These are phyloP conservation scores for Drosophila paucipuncta DNA, from an alignment of 2,888 invertebrate species.

Conservation along the genomic window DNA sequence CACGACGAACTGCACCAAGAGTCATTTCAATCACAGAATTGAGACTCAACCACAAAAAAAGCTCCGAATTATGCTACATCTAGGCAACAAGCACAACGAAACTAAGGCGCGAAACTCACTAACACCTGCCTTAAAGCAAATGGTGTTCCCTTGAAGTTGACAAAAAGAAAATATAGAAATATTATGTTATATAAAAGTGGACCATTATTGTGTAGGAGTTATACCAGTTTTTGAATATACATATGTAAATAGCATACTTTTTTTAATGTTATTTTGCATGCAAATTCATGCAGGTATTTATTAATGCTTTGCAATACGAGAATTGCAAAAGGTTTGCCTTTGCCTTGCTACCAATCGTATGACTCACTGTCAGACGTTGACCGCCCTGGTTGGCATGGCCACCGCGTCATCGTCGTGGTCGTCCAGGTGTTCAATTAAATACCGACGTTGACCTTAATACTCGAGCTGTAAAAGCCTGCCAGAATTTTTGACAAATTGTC, in stretches of 20 bases:
- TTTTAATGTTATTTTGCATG: constrained; percentile 16
- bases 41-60: constrained; percentile 54
- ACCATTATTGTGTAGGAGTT: neutral
- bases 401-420: constrained; percentile 51
- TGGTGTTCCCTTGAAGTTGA: neutral
- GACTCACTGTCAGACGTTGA: constrained; percentile 49
- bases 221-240: constrained; percentile 8
- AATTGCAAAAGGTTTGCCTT: constrained; percentile 59
- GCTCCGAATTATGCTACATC: constrained; percentile 60
- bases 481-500: constrained; percentile 80
- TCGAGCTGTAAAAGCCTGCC: constrained; percentile 63
- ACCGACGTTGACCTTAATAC: constrained; percentile 78
- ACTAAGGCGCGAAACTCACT: constrained; percentile 27
- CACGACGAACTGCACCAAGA: constrained; percentile 69
- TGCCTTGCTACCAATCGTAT: constrained; percentile 47
- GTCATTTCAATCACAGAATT: constrained; percentile 58
- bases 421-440: constrained; percentile 80
- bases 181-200: neutral
- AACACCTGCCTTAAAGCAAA: constrained; percentile 28
- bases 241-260: constrained; percentile 3
- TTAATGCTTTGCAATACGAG: constrained; percentile 27
- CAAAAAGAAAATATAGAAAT: neutral
- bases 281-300: constrained; percentile 45
- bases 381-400: constrained; percentile 40
- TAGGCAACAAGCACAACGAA: constrained; percentile 32